phyloP scores from a whole-genome alignment of 2,797 vertebrate species.

The Alauda arvensis region DNA sequence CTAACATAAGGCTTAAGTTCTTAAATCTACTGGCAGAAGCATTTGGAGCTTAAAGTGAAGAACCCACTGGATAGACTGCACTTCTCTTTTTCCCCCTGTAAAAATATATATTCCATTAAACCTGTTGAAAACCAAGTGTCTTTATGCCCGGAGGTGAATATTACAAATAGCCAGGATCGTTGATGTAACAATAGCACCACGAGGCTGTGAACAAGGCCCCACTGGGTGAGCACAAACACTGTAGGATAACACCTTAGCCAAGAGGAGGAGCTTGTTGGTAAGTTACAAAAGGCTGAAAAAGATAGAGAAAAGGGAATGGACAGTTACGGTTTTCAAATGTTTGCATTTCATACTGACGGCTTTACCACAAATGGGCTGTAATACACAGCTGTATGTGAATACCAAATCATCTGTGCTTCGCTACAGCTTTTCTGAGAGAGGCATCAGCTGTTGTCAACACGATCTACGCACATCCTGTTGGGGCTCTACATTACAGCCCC shows the following conservation, averaged over 20 bases:
- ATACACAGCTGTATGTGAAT: background rate
- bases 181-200: background rate
- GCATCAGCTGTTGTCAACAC: fast-evolving
- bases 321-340: background rate
- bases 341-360: background rate
- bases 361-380: background rate
- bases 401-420: background rate
- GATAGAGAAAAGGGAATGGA: background rate
- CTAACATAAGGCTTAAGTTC: background rate
- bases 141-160: background rate
- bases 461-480: background rate
- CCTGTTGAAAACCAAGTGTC: background rate
- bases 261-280: fast-evolving
- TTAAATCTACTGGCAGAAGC: background rate
- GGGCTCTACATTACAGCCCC: background rate
- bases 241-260: background rate
- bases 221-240: background rate
- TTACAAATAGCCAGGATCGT: background rate
- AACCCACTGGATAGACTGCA: background rate
- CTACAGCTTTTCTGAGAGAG: background rate
- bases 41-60: background rate
- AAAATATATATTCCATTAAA: background rate
- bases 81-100: background rate
- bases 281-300: background rate
- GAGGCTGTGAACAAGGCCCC: background rate